Evolutionary conservation across 2,113 vertebrate genomes (phyloP).

Genomic region (Sterna hirundo): DNA sequence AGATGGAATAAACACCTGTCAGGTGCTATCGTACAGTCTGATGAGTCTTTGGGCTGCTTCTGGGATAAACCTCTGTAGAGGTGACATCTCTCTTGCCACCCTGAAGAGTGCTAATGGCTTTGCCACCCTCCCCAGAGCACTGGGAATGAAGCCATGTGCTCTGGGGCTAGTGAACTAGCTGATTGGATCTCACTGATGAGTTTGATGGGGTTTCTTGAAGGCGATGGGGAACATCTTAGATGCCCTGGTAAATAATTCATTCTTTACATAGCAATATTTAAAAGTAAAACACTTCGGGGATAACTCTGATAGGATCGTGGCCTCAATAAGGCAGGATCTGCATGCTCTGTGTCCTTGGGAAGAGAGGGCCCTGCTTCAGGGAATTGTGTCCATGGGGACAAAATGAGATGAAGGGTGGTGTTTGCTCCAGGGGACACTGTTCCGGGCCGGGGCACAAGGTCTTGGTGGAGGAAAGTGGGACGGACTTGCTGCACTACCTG

Average conservation of each 20-base stretch:
- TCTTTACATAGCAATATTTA: background rate
- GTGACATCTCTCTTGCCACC: background rate
- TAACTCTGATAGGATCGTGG: background rate
- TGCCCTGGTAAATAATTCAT: background rate
- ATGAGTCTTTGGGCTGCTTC: background rate
- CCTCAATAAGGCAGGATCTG: background rate
- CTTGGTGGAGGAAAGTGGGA: background rate
- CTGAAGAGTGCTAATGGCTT: background rate
- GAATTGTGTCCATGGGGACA: background rate
- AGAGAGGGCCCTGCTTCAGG: background rate
- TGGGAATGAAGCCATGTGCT: background rate
- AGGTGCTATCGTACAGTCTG: background rate
- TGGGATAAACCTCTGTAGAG: background rate
- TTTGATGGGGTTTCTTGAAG: background rate
- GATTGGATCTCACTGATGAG: background rate
- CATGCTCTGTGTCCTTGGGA: background rate
- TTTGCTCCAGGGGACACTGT: background rate
- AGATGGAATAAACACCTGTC: background rate
- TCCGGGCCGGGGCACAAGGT: background rate
- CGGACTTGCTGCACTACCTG: background rate
- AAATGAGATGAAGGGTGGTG: background rate
- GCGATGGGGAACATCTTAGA: background rate
- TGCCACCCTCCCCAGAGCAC: background rate
- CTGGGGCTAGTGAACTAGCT: background rate
- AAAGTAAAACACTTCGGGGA: background rate